Conservation (phyloP, 2,113 vertebrate genomes). For the Ailuropoda melanoleuca region DNA sequence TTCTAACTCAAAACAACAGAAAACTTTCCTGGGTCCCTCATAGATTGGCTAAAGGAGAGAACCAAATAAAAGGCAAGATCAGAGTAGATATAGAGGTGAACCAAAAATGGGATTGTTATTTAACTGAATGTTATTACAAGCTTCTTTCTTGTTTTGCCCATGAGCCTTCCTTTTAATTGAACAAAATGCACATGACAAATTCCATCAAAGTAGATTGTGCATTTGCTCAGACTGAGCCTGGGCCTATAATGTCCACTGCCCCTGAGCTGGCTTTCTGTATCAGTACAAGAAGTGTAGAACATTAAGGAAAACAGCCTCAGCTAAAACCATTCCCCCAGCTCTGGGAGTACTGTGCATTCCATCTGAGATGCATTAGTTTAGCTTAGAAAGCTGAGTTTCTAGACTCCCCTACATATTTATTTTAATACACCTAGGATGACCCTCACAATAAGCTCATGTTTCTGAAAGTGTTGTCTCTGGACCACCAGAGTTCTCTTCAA, state of each 20-base stretch:
- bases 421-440: background rate
- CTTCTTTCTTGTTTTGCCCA: background rate
- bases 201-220: background rate
- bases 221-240: background rate
- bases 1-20: background rate
- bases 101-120: background rate
- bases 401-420: background rate
- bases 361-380: background rate
- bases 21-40: background rate
- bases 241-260: no score
- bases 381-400: background rate
- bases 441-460: background rate
- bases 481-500: background rate
- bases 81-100: background rate
- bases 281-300: background rate
- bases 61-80: background rate
- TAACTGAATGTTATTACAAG: background rate
- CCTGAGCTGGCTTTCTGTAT: background rate
- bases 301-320: background rate
- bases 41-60: background rate
- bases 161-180: background rate
- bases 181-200: background rate
- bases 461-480: background rate
- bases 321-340: background rate
- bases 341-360: fast-evolving